Base-by-base conservation (phyloP, 2,113 vertebrate genomes). In the Halcyon malimbica region DNA sequence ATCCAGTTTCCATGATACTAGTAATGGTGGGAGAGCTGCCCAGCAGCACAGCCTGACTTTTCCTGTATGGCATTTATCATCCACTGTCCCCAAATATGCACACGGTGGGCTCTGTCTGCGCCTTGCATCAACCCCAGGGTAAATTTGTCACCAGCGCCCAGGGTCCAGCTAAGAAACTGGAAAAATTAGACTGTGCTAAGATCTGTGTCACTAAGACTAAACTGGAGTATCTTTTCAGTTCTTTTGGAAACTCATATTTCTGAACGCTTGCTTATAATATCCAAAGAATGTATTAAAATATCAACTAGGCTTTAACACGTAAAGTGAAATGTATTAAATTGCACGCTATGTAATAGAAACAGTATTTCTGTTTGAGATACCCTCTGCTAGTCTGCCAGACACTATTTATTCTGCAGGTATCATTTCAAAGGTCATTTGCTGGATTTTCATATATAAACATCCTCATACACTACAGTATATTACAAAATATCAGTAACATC, bases 311-410 rank as follows among this genome's bases (percentile, higher is more conserved):
- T 63, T 41, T 69, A 76, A 5, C 24, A 81, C 23, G 41, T 83
- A 69, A 44, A 94, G 51, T 31, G 41, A 67, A 68, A 95, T 79
- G 7, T 89, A 83, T 87, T 93, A 82, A 83, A 90, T 87, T 29
- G 25, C 76, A 62, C 9, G 37, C 23, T 79, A 41, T 83, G 87
- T 90, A 90, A 92, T 10, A 89, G 51, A 70, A 88, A 93, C 2
- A 83, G 51, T 39, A 73, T 73, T 69, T 96, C 89, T 76, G 6
- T 67, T 68, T 67, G 67, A 92, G 51, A 91, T 13, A 18, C 28
- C 17, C 4, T 79, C 77, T 83, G 74, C 13, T 62, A 90, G 74
- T 68, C 42, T 88, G 44, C 76, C 31, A 92, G 69, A 13, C 87
- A 53, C 19, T 91, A 73, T 79, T 94, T 65, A 89, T 71, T 73